phyloP scores from a whole-genome alignment of 2,888 invertebrate species.

The Caenorhabditis zanzibari region DNA sequence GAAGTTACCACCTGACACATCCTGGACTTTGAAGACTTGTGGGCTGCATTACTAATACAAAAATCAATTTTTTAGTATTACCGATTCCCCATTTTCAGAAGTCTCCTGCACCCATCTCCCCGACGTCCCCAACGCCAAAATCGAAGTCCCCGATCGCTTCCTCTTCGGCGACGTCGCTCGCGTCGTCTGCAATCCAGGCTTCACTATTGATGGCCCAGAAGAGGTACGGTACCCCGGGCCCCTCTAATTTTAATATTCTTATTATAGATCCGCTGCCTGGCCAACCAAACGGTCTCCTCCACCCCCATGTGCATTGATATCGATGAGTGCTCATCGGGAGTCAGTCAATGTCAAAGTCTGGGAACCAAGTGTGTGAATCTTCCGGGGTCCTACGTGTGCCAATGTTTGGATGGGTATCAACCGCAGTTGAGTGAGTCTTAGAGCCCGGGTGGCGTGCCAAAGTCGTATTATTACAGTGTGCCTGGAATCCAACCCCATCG shows the following conservation, averaged over 20 bases:
- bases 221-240: conserved; percentile 65
- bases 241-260: background rate
- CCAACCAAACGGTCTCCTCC: conserved; percentile 82
- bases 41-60: no score
- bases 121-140: conserved; percentile 76
- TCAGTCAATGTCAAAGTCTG: conserved; percentile 75
- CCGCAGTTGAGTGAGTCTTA: conserved; percentile 81
- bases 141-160: conserved; percentile 70
- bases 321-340: conserved; percentile 81
- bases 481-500: conserved; percentile 49
- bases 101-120: conserved; percentile 80
- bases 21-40: no score
- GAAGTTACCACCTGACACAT: no score
- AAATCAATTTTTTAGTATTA: no score
- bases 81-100: conserved; percentile 74
- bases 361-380: conserved; percentile 79
- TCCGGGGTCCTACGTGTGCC: conserved; percentile 82
- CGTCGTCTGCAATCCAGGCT: conserved; percentile 81
- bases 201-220: conserved; percentile 77
- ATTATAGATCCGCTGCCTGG: conserved; percentile 76
- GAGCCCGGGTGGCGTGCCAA: background rate
- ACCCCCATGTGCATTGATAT: conserved; percentile 81
- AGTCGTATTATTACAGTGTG: conserved; percentile 64
- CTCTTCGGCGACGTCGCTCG: conserved; percentile 80
- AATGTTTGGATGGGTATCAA: conserved; percentile 81